These are phyloP conservation scores for Ostrea denselamellosa DNA, from an alignment of 1,140 invertebrate species.

Conservation along the genomic window DNA sequence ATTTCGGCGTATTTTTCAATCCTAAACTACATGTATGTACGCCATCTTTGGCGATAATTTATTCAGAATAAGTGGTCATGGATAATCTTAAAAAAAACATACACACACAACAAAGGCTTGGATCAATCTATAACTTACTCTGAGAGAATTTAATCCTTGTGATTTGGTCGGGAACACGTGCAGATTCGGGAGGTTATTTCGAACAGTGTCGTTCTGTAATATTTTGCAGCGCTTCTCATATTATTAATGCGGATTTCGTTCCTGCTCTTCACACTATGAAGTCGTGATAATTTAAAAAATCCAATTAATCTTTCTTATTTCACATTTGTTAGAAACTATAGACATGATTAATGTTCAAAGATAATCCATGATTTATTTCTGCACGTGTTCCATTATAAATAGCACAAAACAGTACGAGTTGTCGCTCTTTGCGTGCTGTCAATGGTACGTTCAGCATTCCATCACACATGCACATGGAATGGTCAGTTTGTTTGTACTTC, in stretches of 20 bases:
- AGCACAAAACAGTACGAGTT: not conserved
- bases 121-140: not conserved
- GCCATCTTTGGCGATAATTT: too few relatives aligned
- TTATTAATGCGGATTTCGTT: not conserved
- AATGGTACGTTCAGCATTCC: too few relatives aligned
- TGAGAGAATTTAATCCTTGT: not conserved
- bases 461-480: too few relatives aligned
- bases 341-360: conserved; percentile 17
- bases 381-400: not conserved
- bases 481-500: too few relatives aligned
- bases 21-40: too few relatives aligned
- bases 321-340: conserved; percentile 11
- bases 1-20: too few relatives aligned
- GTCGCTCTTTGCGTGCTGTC: not conserved
- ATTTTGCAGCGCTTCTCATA: not conserved
- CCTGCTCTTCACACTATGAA: not conserved
- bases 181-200: not conserved
- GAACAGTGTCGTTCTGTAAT: not conserved
- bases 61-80: not conserved
- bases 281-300: conserved; percentile 6
- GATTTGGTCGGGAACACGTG: not conserved
- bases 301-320: conserved; percentile 28
- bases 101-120: not conserved
- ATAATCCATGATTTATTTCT: conserved; percentile 5
- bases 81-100: not conserved